Percentiles rank a stretch among this genome's conserved stretches.
Evolutionary conservation across 2,113 vertebrate species (phyloP).

Genomic region (Lagopus muta): DNA sequence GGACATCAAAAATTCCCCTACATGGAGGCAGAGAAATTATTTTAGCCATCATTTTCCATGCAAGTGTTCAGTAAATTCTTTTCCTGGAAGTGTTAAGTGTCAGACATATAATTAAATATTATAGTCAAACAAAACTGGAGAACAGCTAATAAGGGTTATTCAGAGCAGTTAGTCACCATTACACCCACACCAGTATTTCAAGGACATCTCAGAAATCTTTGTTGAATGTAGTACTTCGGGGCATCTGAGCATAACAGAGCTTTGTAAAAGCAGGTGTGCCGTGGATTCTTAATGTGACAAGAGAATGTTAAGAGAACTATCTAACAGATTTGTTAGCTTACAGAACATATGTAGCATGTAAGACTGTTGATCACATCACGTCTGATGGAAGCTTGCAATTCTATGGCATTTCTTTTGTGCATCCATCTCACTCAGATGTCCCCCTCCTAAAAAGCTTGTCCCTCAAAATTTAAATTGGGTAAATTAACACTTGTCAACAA

Average conservation of each 20-base stretch:
- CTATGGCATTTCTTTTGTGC: constrained; percentile 51
- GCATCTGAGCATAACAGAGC: accelerated
- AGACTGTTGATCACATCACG: neutral
- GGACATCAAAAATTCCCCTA: neutral
- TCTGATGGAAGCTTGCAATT: constrained; percentile 54
- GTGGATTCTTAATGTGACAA: neutral
- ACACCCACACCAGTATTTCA: constrained; percentile 11
- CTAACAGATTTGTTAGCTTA: neutral
- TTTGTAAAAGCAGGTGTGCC: neutral
- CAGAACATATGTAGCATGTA: neutral
- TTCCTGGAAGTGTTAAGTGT: neutral
- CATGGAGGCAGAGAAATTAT: neutral
- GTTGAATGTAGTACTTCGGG: neutral
- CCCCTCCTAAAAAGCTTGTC: neutral
- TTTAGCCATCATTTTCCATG: neutral
- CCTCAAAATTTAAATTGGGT: neutral
- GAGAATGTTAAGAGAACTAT: neutral
- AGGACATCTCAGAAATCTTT: neutral
- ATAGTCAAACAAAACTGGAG: neutral
- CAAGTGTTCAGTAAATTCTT: neutral
- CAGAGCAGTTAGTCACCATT: constrained; percentile 33
- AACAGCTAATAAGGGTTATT: constrained; percentile 45
- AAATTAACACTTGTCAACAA: neutral
- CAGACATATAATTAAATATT: constrained; percentile 32
- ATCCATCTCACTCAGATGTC: constrained; percentile 22